Evolutionary conservation across 2,113 vertebrate genomes (phyloP), one percentile per base, ranked within the genome.

Genomic region (Hippocampus zosterae): DNA sequence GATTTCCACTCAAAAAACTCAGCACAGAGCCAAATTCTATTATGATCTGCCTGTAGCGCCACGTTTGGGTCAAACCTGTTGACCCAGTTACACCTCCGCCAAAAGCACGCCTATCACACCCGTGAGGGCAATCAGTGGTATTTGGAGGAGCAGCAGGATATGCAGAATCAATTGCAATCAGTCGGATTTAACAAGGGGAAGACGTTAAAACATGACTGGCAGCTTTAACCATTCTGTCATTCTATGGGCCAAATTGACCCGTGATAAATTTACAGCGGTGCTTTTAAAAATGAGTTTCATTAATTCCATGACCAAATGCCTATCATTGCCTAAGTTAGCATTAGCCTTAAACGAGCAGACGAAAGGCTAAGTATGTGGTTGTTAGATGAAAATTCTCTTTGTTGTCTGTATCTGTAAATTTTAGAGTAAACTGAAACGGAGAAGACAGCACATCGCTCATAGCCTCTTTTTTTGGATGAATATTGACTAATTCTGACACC

Each of bases 61-160:
- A 57, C 23, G 1, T 56, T 57, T 48, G 40, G 46, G 57, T 71
- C 59, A 64, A 55, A 75, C 71, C 71, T 13, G 23, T 57, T 80
- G 71, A 50, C 62, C 67, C 67, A 41, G 18, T 67, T 40, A 64
- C 13, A 62, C 13, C 71, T 67, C 57, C 70, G 68, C 71, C 57
- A 69, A 27, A 76, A 41, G 74, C 62, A 46, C n/a, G 50, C 19
- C 50, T 8, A 60, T 50, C 8, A 61, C 65, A 40, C 27, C 66
- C 63, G 61, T 69, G 53, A 57, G 56, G 8, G 23, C 33, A 76
- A 78, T 81, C 80, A 81, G 75, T 41, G 63, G 46, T 23, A 71
- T 61, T 68, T 63, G 11, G 71, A 40, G 40, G 59, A 64, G 72
- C 76, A 70, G 76, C 75, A 70, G 60, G 63, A 61, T 62, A 50